phyloP scores from a whole-genome alignment of 2,888 invertebrate species.

The Dysmachus trigonus region DNA sequence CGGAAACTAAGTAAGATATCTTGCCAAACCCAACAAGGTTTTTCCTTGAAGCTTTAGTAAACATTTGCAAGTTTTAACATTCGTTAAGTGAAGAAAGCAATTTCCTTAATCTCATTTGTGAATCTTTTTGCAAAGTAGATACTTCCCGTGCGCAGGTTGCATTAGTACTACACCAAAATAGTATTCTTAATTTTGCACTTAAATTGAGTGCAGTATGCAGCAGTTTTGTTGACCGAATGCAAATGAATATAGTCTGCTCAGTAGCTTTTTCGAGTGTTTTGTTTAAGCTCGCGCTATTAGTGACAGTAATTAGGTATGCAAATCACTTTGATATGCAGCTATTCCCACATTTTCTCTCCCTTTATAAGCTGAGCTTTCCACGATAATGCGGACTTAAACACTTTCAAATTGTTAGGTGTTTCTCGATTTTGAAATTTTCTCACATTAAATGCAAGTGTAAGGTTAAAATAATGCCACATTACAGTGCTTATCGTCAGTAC shows the following conservation, averaged over 20 bases:
- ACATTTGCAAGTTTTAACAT: not conserved
- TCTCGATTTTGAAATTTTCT: not conserved
- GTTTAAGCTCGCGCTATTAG: not conserved
- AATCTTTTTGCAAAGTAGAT: not conserved
- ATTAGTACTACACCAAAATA: not conserved
- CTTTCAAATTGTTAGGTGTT: not conserved
- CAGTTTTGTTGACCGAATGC: constrained; percentile 7
- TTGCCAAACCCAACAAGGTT: not conserved
- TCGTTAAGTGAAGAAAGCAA: not conserved
- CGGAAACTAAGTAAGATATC: not conserved
- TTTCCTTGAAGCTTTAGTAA: not conserved
- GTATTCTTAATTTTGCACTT: not conserved
- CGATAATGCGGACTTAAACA: not conserved
- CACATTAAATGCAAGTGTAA: not conserved
- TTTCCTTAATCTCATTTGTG: not conserved
- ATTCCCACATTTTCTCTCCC: not conserved
- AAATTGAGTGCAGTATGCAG: not conserved
- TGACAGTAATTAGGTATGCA: not conserved
- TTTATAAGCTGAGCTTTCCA: not conserved
- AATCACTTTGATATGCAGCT: not conserved
- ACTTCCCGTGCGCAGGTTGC: not conserved
- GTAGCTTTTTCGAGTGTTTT: not conserved
- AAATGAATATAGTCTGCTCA: not conserved
- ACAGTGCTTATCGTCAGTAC: not conserved
- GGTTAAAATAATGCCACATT: not conserved